These are phyloP conservation scores for Uropetala carovei DNA, from an alignment of 2,888 invertebrate genomes.

Conservation along the genomic window DNA sequence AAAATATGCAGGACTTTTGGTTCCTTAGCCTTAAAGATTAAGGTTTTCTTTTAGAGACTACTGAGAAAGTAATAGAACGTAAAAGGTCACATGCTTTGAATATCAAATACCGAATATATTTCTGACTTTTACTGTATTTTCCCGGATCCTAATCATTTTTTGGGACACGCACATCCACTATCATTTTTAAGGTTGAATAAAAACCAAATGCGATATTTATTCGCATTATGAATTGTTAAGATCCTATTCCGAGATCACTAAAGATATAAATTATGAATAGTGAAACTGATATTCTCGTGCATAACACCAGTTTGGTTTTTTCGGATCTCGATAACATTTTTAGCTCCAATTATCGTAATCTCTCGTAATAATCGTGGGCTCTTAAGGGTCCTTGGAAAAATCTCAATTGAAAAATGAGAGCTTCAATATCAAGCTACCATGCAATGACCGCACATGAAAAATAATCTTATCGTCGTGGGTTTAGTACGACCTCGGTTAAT, in stretches of 20 bases:
- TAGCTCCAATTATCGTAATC: slow-evolving; percentile 2
- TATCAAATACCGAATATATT: no score
- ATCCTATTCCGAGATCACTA: not conserved
- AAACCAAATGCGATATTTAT: not conserved
- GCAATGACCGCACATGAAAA: slow-evolving; percentile 1
- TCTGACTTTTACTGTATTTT: no score
- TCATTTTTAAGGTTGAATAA: no score
- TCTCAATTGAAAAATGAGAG: not conserved
- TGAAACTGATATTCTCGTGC: not conserved
- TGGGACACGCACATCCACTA: no score
- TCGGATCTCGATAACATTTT: not conserved
- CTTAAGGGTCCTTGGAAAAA: not conserved
- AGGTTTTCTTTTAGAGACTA: no score
- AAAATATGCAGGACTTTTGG: no score
- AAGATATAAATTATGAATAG: not conserved
- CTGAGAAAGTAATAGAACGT: no score
- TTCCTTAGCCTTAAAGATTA: no score
- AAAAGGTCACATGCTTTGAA: no score
- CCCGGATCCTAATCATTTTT: no score
- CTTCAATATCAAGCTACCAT: not conserved
- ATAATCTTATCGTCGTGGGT: no score
- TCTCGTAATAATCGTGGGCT: not conserved
- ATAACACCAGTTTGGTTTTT: not conserved
- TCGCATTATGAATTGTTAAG: not conserved
- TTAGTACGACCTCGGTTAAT: no score